These are phyloP conservation scores for Euclidia mi DNA, from an alignment of 2,888 invertebrate genomes.

Conservation along the genomic window DNA sequence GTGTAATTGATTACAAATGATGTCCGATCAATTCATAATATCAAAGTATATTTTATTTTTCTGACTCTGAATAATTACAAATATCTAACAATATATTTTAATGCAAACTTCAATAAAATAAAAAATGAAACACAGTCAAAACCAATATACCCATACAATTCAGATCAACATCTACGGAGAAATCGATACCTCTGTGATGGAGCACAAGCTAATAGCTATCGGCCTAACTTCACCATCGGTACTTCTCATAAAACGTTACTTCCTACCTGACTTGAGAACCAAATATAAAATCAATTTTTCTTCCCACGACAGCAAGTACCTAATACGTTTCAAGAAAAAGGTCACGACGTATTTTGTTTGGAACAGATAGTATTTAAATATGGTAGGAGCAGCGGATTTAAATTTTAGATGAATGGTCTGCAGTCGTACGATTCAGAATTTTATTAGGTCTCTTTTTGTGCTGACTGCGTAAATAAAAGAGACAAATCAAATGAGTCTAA, in stretches of 20 bases:
- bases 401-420: too few species aligned
- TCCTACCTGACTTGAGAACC: conserved; percentile 10
- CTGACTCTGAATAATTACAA: too few species aligned
- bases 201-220: conserved; percentile 6
- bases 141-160: too few species aligned
- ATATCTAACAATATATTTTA: too few species aligned
- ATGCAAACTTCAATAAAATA: too few species aligned
- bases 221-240: conserved; percentile 1
- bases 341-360: not conserved
- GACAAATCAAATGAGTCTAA: too few species aligned
- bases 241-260: conserved; percentile 16
- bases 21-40: too few species aligned
- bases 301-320: not conserved
- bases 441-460: too few species aligned
- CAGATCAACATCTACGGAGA: not conserved
- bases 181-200: conserved; percentile 10
- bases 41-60: too few species aligned
- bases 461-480: conserved; percentile 1
- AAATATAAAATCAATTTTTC: conserved; percentile 16
- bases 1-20: too few species aligned
- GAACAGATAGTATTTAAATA: not conserved
- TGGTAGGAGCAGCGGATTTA: not conserved
- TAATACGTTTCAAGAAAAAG: not conserved
- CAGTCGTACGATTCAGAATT: too few species aligned
- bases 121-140: too few species aligned